Evolutionary conservation across 1,140 invertebrate species (phyloP).

Genomic region (Hestina assimilis): DNA sequence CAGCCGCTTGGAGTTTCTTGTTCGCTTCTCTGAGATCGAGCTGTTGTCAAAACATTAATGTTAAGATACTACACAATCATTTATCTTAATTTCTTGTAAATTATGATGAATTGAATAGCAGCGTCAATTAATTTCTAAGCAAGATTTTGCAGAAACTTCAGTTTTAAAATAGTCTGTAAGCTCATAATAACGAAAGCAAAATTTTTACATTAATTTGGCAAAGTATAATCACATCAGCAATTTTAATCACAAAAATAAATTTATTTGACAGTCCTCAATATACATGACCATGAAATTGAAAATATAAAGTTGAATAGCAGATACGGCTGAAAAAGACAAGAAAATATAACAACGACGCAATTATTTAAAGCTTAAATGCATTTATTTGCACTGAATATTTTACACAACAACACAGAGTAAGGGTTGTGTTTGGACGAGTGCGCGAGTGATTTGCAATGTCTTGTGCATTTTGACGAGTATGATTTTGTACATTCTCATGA

Average conservation of each 20-base stretch:
- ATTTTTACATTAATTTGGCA: constrained; percentile 65
- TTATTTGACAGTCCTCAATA: constrained; percentile 16
- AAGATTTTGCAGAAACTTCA: constrained; percentile 34
- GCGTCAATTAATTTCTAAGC: constrained; percentile 33
- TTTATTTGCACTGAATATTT: constrained; percentile 60
- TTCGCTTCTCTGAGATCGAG: constrained; percentile 88
- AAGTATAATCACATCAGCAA: constrained; percentile 61
- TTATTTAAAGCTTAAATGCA: constrained; percentile 54
- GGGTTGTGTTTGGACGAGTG: constrained; percentile 39
- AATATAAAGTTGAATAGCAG: constrained; percentile 69
- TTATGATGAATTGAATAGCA: constrained; percentile 25
- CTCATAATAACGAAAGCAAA: constrained; percentile 57
- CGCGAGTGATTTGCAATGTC: constrained; percentile 51
- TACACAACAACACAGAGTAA: constrained; percentile 34
- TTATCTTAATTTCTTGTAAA: neutral
- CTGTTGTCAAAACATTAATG: constrained; percentile 67
- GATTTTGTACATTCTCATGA: constrained; percentile 56
- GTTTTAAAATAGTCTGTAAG: constrained; percentile 32
- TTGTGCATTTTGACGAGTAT: constrained; percentile 59
- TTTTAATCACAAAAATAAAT: constrained; percentile 30
- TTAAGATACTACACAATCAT: neutral
- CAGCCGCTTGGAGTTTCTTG: constrained; percentile 85
- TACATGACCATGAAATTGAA: constrained; percentile 46
- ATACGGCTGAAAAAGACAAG: constrained; percentile 69
- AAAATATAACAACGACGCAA: constrained; percentile 54